phyloP scores from a whole-genome alignment of 2,888 invertebrate genomes.

The Caenorhabditis sinica region DNA sequence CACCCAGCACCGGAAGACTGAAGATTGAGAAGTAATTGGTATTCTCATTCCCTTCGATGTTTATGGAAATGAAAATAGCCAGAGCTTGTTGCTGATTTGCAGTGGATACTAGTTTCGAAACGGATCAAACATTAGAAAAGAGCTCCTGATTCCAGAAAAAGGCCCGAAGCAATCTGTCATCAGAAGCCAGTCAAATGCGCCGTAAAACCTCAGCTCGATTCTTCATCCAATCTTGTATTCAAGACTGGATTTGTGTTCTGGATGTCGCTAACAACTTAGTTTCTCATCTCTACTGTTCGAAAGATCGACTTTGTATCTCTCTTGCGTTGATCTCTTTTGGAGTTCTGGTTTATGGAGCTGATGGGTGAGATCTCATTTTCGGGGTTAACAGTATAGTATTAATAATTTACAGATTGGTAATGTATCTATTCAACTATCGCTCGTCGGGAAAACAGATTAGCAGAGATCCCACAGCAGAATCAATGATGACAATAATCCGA shows the following conservation, averaged over 20 bases:
- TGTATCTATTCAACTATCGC: slow-evolving; percentile 18
- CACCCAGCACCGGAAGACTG: neutral
- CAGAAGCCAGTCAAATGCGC: slow-evolving; percentile 10
- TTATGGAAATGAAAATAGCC: neutral
- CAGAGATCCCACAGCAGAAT: slow-evolving; percentile 2
- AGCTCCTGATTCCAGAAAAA: slow-evolving; percentile 1
- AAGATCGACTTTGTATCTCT: slow-evolving; percentile 28
- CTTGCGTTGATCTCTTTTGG: slow-evolving; percentile 16
- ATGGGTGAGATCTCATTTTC: slow-evolving; percentile 9
- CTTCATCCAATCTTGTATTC: slow-evolving; percentile 19
- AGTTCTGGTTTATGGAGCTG: slow-evolving; percentile 15
- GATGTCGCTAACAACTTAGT: slow-evolving; percentile 9
- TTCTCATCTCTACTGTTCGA: slow-evolving; percentile 18
- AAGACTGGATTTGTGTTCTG: slow-evolving; percentile 15
- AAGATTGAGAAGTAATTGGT: neutral
- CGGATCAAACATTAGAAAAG: neutral
- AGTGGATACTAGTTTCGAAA: neutral
- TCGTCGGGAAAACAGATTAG: neutral
- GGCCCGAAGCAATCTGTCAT: neutral
- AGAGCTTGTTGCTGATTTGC: no score
- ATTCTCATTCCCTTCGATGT: neutral
- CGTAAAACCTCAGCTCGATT: slow-evolving; percentile 10
- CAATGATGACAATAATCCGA: slow-evolving; percentile 10
- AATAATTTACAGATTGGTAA: slow-evolving; percentile 13
- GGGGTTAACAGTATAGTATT: neutral